Percentiles rank a stretch among this genome's conserved stretches.
Conservation (phyloP, 30 jellyfish, hydroid and myxozoan genomes). For the Aurelia coerulea region DNA sequence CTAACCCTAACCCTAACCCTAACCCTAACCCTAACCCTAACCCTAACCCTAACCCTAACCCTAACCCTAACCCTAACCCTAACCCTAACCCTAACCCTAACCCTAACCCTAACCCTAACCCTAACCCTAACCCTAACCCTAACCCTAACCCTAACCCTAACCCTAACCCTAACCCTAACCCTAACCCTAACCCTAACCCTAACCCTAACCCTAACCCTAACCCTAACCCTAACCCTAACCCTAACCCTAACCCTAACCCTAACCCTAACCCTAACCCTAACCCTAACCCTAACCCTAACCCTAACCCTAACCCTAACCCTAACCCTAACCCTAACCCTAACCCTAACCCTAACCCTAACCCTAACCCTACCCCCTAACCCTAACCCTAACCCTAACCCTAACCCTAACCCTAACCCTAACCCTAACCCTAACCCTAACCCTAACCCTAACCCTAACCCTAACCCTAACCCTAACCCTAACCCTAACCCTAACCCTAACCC, state of each 20-base stretch:
- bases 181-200: conserved; percentile 17
- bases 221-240: conserved; percentile 13
- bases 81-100: not conserved
- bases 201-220: conserved; percentile 29
- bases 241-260: conserved; percentile 37
- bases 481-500: too few relatives aligned
- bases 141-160: conserved; percentile 11
- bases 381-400: not conserved
- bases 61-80: conserved; percentile 8
- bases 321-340: conserved; percentile 29
- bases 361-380: conserved; percentile 17
- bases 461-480: conserved; percentile 31
- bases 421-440: conserved; percentile 21
- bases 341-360: conserved; percentile 29
- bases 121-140: conserved; percentile 17
- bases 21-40: too few relatives aligned
- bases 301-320: conserved; percentile 39
- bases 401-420: conserved; percentile 1
- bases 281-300: conserved; percentile 52
- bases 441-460: conserved; percentile 29
- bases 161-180: conserved; percentile 6
- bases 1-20: too few relatives aligned
- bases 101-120: conserved; percentile 10
- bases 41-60: conserved; percentile 18
- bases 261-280: conserved; percentile 29